Evolutionary conservation across 2,113 vertebrate species (phyloP), one percentile per base, ranked within the genome.

Genomic region (Polyodon spathula): DNA sequence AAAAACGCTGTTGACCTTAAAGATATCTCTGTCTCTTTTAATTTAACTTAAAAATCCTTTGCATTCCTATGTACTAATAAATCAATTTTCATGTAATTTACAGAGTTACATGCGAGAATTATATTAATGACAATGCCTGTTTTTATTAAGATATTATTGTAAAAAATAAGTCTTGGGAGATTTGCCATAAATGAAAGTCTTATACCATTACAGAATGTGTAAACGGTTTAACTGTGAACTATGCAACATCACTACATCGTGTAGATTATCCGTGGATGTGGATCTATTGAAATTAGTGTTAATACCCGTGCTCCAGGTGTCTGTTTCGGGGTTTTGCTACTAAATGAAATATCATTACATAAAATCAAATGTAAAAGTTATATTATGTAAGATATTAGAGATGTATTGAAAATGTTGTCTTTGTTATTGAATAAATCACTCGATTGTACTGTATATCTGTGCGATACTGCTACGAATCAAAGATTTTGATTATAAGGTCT

Each of bases 371-470:
- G 53, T 71, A 65, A 53, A 56, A 67, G 64, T 54, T 56, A 66
- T 69, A 56, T 65, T 72, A 69, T 70, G 65, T 74, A 61, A 75
- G 74, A 63, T 71, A 70, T 76, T 46, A 70, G 68, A 63, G 61
- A 70, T 74, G 69, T 67, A 68, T 66, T 66, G 61, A 69, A 42
- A 42, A 69, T 72, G 78, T 76, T 59, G 70, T 71, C 68, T 74
- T 71, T 77, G 71, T 78, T 77, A 70, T 77, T 78, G 82, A 81
- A 81, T 79, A 81, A 76, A 72, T 84, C 72, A 78, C 78, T 82
- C 84, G 85, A 87, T 88, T 87, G 85, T 87, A 87, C 75, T 80
- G 81, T 86, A 78, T 76, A 84, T 81, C 73, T 81, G 81, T 83
- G 81, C 69, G 72, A 62, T 78, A 71, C 60, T 65, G 66, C 70